These are phyloP conservation scores for Lerema accius DNA, from an alignment of 1,140 invertebrate genomes.

Conservation along the genomic window DNA sequence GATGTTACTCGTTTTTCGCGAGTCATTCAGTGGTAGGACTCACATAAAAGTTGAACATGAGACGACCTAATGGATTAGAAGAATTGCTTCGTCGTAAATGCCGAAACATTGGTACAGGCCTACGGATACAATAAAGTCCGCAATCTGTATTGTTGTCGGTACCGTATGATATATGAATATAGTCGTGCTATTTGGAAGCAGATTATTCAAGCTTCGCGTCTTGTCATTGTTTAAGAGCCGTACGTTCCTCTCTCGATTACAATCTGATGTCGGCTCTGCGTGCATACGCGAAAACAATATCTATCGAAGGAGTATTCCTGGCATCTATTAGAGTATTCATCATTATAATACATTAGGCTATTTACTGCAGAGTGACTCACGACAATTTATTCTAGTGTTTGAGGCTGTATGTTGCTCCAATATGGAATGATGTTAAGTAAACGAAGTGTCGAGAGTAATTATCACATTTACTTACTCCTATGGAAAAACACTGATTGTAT, in stretches of 20 bases:
- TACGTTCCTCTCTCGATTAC: conserved; percentile 12
- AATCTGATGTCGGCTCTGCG: not conserved
- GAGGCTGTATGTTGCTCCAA: no score
- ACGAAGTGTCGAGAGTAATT: no score
- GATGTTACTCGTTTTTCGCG: conserved; percentile 72
- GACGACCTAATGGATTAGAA: conserved; percentile 79
- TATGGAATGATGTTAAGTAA: no score
- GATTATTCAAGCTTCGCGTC: conserved; percentile 44
- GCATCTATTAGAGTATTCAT: not conserved
- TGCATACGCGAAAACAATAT: not conserved
- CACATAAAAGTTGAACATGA: conserved; percentile 76
- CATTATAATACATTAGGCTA: not conserved
- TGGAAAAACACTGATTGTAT: no score
- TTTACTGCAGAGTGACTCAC: no score
- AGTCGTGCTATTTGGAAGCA: conserved; percentile 34
- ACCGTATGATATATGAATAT: conserved; percentile 51
- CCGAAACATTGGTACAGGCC: conserved; percentile 51
- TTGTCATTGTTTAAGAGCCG: conserved; percentile 33
- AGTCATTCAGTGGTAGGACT: conserved; percentile 74
- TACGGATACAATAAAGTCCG: conserved; percentile 57
- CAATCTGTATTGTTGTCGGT: conserved; percentile 53
- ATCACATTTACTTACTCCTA: no score
- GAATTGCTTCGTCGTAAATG: conserved; percentile 69
- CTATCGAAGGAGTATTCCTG: not conserved
- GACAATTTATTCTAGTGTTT: no score